Base-by-base conservation (phyloP, 2,113 vertebrate genomes). In the Andinoacara biseriatus region DNA sequence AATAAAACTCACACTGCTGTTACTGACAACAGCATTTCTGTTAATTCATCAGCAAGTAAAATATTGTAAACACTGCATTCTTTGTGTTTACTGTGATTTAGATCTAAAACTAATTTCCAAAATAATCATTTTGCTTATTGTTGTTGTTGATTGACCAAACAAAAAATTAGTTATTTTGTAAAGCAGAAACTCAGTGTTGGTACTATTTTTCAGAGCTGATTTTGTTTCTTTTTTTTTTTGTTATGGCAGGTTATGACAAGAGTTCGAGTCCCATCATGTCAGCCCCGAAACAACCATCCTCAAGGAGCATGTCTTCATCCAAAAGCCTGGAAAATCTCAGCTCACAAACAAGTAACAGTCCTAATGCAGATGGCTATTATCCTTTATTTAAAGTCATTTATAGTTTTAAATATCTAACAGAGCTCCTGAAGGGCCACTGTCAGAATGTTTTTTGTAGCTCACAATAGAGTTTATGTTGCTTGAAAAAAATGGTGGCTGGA, bases 251-350 rank as follows among this genome's bases (percentile, higher is more conserved):
- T 97, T 94, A 95, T 90, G 94, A 95, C 90, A 95, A 96, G 84
- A 93, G 95, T 38, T 92, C 94, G 81, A 93, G 89, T 84, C 95
- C 95, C 72, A 75, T 96, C 92, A 95, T 94, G 94, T 92, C 93
- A 80, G 87, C 95, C 92, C 92, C 96, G 94, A 96, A 95, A 95
- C 95, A 90, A 89, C 94, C 83, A 82, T 90, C 95, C 91, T 88
- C 95, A 94, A 95, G 95, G 92, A 95, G 93, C 88, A 94, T 95
- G 87, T 94, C 97, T 90, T 94, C 96, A 92, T 97, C 96, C 91
- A 96, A 96, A 96, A 98, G 97, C 95, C 94, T 98, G 92, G 96
- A 97, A 91, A 96, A 96, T 87, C 95, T 98, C 93, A 91, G 94
- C 75, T 96, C 96, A 93, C 91, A 95, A 81, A 94, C 95, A 96